phyloP scores from a whole-genome alignment of 1,140 invertebrate genomes.

The Vollenhovia emeryi region DNA sequence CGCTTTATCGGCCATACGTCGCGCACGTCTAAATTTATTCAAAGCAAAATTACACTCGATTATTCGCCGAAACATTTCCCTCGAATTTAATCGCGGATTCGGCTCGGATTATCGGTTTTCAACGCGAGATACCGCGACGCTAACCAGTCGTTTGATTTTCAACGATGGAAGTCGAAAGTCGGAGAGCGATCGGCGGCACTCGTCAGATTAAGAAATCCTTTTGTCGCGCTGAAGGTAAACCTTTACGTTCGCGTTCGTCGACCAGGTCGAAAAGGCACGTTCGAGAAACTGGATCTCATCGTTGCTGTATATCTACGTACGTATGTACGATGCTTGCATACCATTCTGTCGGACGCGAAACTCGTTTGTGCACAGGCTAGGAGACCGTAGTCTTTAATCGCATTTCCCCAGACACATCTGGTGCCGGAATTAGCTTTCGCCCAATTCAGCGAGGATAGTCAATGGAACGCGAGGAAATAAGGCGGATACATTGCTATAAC shows the following conservation, averaged over 20 bases:
- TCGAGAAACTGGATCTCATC: not conserved
- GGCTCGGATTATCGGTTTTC: not conserved
- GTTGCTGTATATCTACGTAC: not conserved
- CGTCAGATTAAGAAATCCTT: not conserved
- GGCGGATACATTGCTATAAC: constrained; percentile 28
- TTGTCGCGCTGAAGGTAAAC: constrained; percentile 6
- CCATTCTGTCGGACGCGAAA: not conserved
- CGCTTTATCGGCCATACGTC: not conserved
- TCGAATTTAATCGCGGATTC: not conserved
- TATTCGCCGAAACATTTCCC: not conserved
- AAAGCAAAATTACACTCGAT: not conserved
- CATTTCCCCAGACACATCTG: constrained; percentile 35
- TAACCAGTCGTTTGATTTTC: constrained; percentile 1
- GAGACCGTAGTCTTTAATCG: constrained; percentile 47
- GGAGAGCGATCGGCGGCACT: not conserved
- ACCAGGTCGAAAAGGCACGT: not conserved
- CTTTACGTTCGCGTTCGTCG: not conserved
- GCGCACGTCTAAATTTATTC: not conserved
- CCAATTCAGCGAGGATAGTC: constrained; percentile 38
- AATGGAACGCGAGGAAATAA: constrained; percentile 31
- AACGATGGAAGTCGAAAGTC: not conserved
- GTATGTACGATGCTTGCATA: constrained; percentile 16
- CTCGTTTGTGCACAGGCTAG: constrained; percentile 35
- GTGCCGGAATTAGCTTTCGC: constrained; percentile 31
- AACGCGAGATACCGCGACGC: not conserved